These are phyloP conservation scores for Lepus timidus DNA, from an alignment of 2,113 vertebrate species.

Conservation along the genomic window DNA sequence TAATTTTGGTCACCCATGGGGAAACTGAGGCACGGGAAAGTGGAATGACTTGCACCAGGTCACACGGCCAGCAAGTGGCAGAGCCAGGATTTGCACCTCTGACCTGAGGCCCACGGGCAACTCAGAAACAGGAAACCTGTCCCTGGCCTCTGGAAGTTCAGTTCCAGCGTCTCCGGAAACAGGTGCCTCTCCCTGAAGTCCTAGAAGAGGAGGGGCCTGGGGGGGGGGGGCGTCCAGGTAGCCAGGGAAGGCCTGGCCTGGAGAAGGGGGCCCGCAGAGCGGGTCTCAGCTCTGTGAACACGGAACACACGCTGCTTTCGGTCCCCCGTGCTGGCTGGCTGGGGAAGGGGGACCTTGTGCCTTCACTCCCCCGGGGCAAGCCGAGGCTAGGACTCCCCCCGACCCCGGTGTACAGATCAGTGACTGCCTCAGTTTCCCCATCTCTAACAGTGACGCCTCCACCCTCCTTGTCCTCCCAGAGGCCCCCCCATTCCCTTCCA, in stretches of 20 bases:
- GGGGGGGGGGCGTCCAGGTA: fast-evolving
- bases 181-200: neutral
- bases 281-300: neutral
- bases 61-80: neutral
- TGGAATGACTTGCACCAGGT: neutral
- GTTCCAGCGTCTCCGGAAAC: fast-evolving
- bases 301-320: neutral
- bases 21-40: neutral
- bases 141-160: neutral
- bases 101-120: too few species aligned
- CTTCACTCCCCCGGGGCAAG: neutral
- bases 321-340: neutral
- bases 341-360: neutral
- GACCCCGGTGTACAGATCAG: neutral
- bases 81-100: neutral
- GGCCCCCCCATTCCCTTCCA: neutral
- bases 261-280: neutral
- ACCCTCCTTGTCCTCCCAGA: neutral
- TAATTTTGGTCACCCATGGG: neutral
- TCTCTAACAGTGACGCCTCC: neutral
- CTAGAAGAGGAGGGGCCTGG: neutral
- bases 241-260: too few species aligned
- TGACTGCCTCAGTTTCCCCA: constrained; percentile 24
- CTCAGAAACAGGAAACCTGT: neutral
- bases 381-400: neutral